These are phyloP conservation scores for Stenolophus ochropezus DNA, from an alignment of 2,888 invertebrate species.

Conservation along the genomic window DNA sequence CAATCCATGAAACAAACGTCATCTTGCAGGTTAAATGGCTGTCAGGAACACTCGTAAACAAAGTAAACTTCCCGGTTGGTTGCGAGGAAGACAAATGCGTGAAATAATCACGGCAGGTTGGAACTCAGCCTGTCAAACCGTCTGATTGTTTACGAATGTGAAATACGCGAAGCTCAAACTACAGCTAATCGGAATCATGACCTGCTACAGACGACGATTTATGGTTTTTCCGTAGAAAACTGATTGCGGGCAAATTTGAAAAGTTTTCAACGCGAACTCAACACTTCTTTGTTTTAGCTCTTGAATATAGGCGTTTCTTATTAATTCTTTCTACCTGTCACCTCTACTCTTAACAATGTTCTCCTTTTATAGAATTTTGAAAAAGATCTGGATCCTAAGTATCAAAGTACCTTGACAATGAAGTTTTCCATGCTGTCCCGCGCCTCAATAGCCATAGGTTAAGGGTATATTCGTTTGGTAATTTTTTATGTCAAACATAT, in stretches of 20 bases:
- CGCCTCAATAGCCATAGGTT: too few species aligned
- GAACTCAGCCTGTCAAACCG: slow-evolving; percentile 32
- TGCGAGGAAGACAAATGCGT: slow-evolving; percentile 48
- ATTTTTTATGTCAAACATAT: too few species aligned
- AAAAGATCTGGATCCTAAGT: too few species aligned
- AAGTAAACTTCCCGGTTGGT: slow-evolving; percentile 42
- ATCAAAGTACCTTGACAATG: too few species aligned
- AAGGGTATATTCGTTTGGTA: too few species aligned
- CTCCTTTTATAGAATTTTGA: too few species aligned
- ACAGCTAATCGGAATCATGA: slow-evolving; percentile 30
- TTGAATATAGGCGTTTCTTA: neutral
- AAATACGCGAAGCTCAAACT: slow-evolving; percentile 15
- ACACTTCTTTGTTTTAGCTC: neutral
- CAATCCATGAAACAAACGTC: slow-evolving; percentile 29
- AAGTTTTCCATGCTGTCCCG: too few species aligned
- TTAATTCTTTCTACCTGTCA: neutral
- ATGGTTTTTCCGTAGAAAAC: neutral
- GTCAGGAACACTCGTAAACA: slow-evolving; percentile 23
- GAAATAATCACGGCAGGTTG: slow-evolving; percentile 49
- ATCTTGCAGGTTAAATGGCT: slow-evolving; percentile 28
- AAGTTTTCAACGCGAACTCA: neutral
- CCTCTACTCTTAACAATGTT: too few species aligned
- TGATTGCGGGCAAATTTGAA: neutral
- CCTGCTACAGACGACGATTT: slow-evolving; percentile 15
- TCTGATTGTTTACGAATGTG: slow-evolving; percentile 41